Evolutionary conservation across 2,888 invertebrate species (phyloP).

Genomic region (Phaonia tiefii): DNA sequence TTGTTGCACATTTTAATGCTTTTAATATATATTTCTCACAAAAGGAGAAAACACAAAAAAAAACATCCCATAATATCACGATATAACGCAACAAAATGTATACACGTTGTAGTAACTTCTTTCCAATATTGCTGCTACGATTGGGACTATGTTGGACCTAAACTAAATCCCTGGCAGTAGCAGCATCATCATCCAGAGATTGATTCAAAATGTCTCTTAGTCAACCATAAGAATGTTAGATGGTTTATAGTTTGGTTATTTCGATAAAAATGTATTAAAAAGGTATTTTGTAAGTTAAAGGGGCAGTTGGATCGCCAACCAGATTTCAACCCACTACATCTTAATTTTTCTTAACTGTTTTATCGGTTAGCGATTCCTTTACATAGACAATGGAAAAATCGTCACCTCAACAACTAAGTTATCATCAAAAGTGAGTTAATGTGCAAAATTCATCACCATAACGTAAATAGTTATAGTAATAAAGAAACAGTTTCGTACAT

Average conservation of each 20-base stretch:
- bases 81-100: conserved; percentile 53
- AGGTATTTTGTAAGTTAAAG: conserved; percentile 60
- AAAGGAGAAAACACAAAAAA: not conserved
- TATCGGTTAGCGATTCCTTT: too few relatives aligned
- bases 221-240: conserved; percentile 32
- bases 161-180: conserved; percentile 1
- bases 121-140: conserved; percentile 62
- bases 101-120: conserved; percentile 59
- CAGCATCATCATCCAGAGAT: not conserved
- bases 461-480: too few relatives aligned
- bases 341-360: too few relatives aligned
- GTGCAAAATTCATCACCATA: too few relatives aligned
- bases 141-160: not conserved
- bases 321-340: too few relatives aligned
- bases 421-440: too few relatives aligned
- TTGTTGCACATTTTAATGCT: conserved; percentile 66
- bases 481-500: too few relatives aligned
- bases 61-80: conserved; percentile 1
- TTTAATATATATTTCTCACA: conserved; percentile 53
- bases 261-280: conserved; percentile 60
- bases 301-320: too few relatives aligned
- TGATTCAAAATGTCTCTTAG: not conserved
- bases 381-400: too few relatives aligned
- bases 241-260: conserved; percentile 37
- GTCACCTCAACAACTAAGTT: too few relatives aligned